Conservation (phyloP, 2,797 vertebrate species). For the Mico argentatus region DNA sequence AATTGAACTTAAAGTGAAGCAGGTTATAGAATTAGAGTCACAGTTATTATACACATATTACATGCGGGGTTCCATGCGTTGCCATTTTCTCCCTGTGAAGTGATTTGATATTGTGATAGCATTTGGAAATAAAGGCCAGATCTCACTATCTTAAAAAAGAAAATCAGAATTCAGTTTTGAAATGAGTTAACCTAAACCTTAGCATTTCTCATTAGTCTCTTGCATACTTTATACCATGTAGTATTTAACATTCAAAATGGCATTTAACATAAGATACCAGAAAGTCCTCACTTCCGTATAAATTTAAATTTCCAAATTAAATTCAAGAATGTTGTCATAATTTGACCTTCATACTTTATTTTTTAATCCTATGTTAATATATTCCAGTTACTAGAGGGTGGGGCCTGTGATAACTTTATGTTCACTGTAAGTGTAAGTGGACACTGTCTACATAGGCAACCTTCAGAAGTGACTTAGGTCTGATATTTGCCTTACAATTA, state of each 20-base stretch:
- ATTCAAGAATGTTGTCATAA: neutral
- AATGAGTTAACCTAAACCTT: neutral
- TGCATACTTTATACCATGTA: neutral
- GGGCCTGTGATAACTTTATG: neutral
- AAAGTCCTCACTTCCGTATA: neutral
- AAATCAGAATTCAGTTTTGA: neutral
- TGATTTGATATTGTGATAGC: neutral
- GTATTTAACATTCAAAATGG: neutral
- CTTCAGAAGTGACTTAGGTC: neutral
- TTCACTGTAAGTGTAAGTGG: too few species aligned
- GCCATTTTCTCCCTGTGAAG: neutral
- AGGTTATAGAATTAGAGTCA: too few species aligned
- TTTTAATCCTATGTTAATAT: neutral
- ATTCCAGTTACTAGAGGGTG: neutral
- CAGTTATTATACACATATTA: accelerated
- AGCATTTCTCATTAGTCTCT: neutral
- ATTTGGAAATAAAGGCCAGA: neutral
- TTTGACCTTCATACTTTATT: neutral
- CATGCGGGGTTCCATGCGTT: accelerated
- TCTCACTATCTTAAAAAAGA: neutral
- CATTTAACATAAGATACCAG: neutral
- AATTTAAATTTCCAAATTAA: neutral
- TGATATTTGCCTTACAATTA: neutral
- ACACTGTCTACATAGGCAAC: accelerated
- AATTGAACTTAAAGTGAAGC: accelerated